These are phyloP conservation scores for Meloidogyne floridensis DNA, from an alignment of 1,140 invertebrate genomes.

Conservation along the genomic window DNA sequence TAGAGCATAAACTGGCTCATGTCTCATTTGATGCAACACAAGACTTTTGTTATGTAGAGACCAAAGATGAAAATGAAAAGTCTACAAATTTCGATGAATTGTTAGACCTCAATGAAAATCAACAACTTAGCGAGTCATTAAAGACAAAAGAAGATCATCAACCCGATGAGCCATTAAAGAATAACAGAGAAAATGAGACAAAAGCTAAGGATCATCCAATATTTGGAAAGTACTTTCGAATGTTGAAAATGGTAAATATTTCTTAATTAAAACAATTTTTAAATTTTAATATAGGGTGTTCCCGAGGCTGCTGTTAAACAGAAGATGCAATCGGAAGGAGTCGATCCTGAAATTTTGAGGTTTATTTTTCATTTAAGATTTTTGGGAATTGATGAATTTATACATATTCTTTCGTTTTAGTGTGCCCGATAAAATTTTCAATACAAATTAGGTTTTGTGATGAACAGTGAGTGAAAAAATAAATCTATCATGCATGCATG, in stretches of 20 bases:
- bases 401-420: constrained; percentile 18
- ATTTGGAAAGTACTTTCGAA: constrained; percentile 41
- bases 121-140: background rate
- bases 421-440: constrained; percentile 11
- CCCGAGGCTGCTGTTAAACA: constrained; percentile 39
- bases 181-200: background rate
- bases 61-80: background rate
- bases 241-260: constrained; percentile 29
- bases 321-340: constrained; percentile 38
- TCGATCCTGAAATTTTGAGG: constrained; percentile 35
- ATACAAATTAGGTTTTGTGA: background rate
- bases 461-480: too few species aligned
- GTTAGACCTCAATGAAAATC: background rate
- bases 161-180: constrained; percentile 8
- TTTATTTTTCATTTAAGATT: background rate
- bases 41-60: background rate
- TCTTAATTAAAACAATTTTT: background rate
- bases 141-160: background rate
- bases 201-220: constrained; percentile 37
- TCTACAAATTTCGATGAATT: background rate
- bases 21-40: background rate
- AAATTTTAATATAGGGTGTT: constrained; percentile 15
- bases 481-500: too few species aligned
- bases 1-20: constrained; percentile 15
- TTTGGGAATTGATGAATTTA: background rate